phyloP scores from a whole-genome alignment of 2,113 vertebrate genomes.

The Gavialis gangeticus region DNA sequence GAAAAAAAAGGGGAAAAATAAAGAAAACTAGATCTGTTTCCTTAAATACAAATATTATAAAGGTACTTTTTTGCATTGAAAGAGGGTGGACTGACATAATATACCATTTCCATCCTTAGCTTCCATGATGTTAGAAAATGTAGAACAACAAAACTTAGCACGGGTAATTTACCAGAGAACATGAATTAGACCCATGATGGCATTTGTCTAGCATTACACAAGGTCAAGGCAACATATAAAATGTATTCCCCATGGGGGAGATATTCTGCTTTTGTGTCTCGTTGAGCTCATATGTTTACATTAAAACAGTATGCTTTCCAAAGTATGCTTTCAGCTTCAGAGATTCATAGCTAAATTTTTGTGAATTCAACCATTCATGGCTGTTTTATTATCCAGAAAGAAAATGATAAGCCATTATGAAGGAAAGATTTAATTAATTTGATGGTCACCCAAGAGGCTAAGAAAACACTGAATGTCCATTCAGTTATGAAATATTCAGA shows the following conservation, averaged over 20 bases:
- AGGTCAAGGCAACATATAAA: neutral
- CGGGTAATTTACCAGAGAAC: neutral
- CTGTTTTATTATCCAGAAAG: conserved; percentile 35
- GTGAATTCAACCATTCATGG: neutral
- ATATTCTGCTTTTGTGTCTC: neutral
- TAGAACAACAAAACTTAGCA: neutral
- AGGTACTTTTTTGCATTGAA: neutral
- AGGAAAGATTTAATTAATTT: conserved; percentile 29
- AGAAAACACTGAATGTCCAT: neutral
- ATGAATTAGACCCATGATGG: neutral
- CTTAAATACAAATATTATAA: neutral
- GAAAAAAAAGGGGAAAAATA: neutral
- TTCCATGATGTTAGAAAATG: neutral
- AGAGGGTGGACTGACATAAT: neutral
- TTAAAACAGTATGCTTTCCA: neutral
- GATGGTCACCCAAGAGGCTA: neutral
- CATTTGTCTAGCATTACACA: neutral
- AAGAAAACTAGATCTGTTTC: neutral
- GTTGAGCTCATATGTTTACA: neutral
- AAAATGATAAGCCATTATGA: neutral
- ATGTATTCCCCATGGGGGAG: neutral
- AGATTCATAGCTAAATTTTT: neutral
- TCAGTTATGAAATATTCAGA: neutral
- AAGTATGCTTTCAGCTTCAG: neutral
- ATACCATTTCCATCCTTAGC: neutral